phyloP scores from a whole-genome alignment of 2,113 vertebrate species.

The Triplophysa dalaica region DNA sequence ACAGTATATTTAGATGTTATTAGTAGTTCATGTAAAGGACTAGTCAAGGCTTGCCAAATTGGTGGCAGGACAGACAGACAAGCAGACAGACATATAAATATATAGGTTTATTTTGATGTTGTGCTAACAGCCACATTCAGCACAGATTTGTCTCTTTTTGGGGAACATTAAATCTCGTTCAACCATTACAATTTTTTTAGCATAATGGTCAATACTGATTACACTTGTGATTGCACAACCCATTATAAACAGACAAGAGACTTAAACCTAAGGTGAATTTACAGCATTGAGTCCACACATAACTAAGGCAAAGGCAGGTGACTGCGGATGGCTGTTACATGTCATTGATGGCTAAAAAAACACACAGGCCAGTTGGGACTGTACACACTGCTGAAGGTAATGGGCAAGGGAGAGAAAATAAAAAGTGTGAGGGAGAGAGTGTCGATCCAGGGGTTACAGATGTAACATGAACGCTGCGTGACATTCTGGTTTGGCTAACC shows the following conservation, averaged over 20 bases:
- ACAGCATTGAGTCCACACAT: conserved; percentile 32
- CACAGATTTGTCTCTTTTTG: neutral
- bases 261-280: conserved; percentile 25
- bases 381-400: conserved; percentile 44
- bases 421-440: conserved; percentile 26
- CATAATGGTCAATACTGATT: neutral
- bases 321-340: conserved; percentile 39
- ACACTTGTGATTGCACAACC: neutral
- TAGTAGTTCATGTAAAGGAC: too few species aligned
- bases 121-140: neutral
- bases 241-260: neutral
- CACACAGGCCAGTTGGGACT: conserved; percentile 34
- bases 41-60: too few species aligned
- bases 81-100: too few species aligned
- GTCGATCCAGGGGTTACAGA: conserved; percentile 37
- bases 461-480: conserved; percentile 43
- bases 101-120: too few species aligned
- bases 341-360: conserved; percentile 31
- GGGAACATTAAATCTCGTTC: neutral
- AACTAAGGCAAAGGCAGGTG: conserved; percentile 31
- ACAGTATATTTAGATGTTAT: too few species aligned
- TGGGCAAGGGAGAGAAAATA: conserved; percentile 19
- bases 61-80: too few species aligned
- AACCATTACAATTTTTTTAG: neutral
- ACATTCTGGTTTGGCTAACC: conserved; percentile 49